Base-by-base conservation (phyloP, 2,113 vertebrate genomes). In the Apistogramma diplotaenia region DNA sequence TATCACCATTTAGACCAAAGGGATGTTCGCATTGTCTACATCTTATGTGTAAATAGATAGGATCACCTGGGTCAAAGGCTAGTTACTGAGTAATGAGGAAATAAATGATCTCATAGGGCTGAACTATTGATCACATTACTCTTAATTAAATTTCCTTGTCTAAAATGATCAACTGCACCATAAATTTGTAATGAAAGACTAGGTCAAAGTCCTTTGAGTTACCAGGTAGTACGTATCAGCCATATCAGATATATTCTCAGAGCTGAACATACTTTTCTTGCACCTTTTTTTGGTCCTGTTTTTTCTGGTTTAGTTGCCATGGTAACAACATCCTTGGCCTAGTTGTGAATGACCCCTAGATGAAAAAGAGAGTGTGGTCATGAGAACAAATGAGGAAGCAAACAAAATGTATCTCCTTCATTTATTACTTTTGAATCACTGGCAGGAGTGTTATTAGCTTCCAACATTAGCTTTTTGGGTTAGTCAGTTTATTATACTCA, bases 271-370 rank as follows among this genome's bases (percentile, higher is more conserved):
- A 13, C 37, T 83, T 79, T 84, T 82, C 25, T 80, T 23, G 19
- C 37, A 12, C 16, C 23, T 65, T 35, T 75, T 75, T 90, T 86
- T 81, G 12, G 80, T 78, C 79, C 54, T 81, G 21, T 84, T 83
- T 76, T 82, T 60, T 72, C 80, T 82, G 58, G 81, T 90, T 74
- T 84, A 82, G 92, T 94, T 94, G 76, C 91, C 89, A 94, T 93
- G 85, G 91, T 85, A 93, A 94, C 90, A 73, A 23, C 81, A 93
- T 90, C 86, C 71, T 84, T 93, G 87, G 89, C 92, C 90, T 89
- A 90, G 78, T 95, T 94, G 86, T 90, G 85, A 87, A 78, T 89
- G 89, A 94, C 91, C 90, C 90, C 87, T 91, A 81, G 88, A 86
- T 88, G 73, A 87, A 79, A 78, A 87, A 35, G 57, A 80, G 62